phyloP scores from a whole-genome alignment of 2,113 vertebrate species.

The Vulpes ferrilata region DNA sequence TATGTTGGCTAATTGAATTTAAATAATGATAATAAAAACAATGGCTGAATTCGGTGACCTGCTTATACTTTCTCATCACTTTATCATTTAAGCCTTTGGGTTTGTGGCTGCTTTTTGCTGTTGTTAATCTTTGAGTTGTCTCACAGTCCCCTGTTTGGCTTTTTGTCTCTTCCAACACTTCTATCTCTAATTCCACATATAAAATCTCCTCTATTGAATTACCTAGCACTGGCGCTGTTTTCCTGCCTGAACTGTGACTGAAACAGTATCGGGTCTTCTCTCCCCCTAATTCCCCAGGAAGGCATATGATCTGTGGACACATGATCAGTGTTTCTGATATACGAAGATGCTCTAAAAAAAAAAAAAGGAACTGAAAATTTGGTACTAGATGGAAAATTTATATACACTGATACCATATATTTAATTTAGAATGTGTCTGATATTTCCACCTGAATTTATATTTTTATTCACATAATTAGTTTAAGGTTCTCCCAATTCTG shows the following conservation, averaged over 20 bases:
- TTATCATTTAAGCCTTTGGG: background rate
- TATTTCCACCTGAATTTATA: slow-evolving; percentile 24
- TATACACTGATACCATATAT: background rate
- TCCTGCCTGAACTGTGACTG: background rate
- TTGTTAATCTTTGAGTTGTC: background rate
- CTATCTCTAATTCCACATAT: slow-evolving; percentile 16
- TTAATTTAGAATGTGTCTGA: background rate
- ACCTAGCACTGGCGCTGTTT: background rate
- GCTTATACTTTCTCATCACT: background rate
- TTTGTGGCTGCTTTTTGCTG: background rate
- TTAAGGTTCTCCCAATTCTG: background rate
- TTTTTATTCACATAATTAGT: background rate
- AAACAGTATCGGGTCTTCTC: background rate
- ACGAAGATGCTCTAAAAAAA: background rate
- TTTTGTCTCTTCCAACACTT: slow-evolving; percentile 18
- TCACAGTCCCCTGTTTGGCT: background rate
- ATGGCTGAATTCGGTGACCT: background rate
- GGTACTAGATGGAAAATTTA: background rate
- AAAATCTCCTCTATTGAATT: slow-evolving; percentile 1
- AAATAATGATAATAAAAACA: no score
- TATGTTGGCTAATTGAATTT: no score
- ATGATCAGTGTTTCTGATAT: background rate
- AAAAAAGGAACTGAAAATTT: slow-evolving; percentile 13
- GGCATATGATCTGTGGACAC: background rate
- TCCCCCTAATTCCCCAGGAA: background rate